Base-by-base conservation (phyloP, 2,888 invertebrate genomes). In the Proisotoma minuta region DNA sequence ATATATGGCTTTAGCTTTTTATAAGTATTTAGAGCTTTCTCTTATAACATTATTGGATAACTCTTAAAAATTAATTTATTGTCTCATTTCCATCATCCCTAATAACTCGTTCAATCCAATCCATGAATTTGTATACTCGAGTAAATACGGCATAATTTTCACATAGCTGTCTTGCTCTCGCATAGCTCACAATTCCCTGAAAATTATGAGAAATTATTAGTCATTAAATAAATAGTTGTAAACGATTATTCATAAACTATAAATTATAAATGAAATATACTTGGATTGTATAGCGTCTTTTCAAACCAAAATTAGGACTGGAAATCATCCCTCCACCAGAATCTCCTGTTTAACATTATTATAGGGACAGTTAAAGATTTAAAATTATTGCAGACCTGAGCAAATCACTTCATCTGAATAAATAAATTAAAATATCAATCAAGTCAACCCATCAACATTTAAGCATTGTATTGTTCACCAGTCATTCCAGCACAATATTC, bases 81-180 rank as follows among this genome's bases (percentile, higher is more conserved):
- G 8, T 34, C 34, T 34, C 8, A 23, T 47, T 10, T 47, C 18
- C 47, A 47, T 5, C 20, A 5, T 47, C 47, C 47, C 5, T 43
- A n/a, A 60, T 48, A n/a, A 64, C 50, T 22, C 39, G 29, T 57
- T 63, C 34, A 3, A 65, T 60, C 65, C 65, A 65, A 8, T 56
- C 39, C 28, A 62, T 24, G 49, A 53, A 65, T 22, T 62, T 65
- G 39, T 65, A 62, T 12, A 65, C 65, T 49, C 65, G 52, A 5
- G 62, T 62, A 39, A 65, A 65, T 2, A 62, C 62, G 5, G 65
- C 65, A 28, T 65, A 65, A 29, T 65, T 62, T 43, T 65, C 65
- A 40, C 65, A 65, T 18, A 60, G n/a, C 50, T 57, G 49, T n/a
- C 65, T 52, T 4, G 65, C 47, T 34, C 49, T 56, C 26, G 62